phyloP scores from a whole-genome alignment of 2,113 vertebrate species.

The Pipra filicauda region DNA sequence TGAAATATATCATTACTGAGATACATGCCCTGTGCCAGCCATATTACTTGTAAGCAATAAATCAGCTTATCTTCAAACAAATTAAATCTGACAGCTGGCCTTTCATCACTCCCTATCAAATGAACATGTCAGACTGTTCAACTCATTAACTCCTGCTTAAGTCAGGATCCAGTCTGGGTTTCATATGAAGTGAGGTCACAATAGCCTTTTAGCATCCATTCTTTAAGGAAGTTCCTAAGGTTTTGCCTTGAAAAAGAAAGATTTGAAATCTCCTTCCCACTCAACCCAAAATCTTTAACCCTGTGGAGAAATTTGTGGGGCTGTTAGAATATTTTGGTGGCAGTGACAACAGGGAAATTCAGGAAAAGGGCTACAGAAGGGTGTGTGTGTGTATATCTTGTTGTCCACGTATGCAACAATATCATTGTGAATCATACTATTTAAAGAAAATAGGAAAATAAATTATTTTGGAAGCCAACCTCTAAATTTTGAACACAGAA shows the following conservation, averaged over 20 bases:
- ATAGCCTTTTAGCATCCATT: neutral
- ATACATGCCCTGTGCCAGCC: neutral
- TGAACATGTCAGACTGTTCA: constrained; percentile 44
- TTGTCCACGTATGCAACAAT: neutral
- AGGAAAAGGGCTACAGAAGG: neutral
- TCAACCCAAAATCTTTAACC: neutral
- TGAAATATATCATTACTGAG: neutral
- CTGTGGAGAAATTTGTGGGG: neutral
- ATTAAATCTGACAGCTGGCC: constrained; percentile 48
- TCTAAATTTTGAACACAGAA: neutral
- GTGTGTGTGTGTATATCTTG: neutral
- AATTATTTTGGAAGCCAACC: neutral
- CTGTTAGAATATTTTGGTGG: neutral
- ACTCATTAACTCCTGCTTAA: constrained; percentile 54
- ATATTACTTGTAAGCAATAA: constrained; percentile 53
- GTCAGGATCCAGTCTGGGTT: constrained; percentile 28
- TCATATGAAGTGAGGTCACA: neutral
- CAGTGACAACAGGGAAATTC: neutral
- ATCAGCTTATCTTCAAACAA: constrained; percentile 63
- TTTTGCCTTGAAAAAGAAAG: neutral
- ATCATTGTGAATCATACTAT: neutral
- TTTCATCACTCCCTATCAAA: constrained; percentile 58
- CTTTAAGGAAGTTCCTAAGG: neutral
- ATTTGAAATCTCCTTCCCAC: neutral
- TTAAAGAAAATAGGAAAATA: neutral